Evolutionary conservation across 2,888 invertebrate species (phyloP).

Genomic region (Petrolisthes cinctipes): DNA sequence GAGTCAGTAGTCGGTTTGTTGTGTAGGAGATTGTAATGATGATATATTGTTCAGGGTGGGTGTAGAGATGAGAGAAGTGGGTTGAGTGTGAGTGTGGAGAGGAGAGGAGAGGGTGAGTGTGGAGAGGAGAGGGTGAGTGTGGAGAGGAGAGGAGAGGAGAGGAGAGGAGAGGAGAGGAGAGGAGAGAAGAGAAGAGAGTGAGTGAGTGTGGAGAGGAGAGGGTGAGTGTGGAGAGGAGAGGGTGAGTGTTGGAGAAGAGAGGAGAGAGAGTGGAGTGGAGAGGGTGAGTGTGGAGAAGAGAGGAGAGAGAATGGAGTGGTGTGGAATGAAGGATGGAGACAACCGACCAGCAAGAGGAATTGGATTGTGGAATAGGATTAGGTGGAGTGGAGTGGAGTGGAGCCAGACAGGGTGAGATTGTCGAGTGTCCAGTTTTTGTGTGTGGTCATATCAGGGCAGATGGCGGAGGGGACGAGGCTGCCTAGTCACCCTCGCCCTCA

Average conservation of each 20-base stretch:
- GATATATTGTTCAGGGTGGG: no score
- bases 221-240: no score
- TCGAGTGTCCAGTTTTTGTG: slow-evolving; percentile 7
- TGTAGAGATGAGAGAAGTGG: no score
- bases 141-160: no score
- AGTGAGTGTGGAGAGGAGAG: not conserved
- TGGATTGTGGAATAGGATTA: not conserved
- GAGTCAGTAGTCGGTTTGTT: no score
- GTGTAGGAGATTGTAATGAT: no score
- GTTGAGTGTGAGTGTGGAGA: no score
- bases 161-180: not conserved
- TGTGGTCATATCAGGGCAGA: not conserved
- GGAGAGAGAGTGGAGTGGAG: not conserved
- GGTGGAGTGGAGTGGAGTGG: not conserved
- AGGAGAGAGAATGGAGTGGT: not conserved
- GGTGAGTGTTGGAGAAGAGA: not conserved
- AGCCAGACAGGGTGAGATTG: not conserved
- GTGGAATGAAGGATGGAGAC: not conserved
- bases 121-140: no score
- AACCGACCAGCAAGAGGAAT: no score
- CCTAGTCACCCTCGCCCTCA: not conserved
- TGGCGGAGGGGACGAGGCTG: not conserved
- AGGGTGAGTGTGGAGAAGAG: not conserved
- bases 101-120: no score
- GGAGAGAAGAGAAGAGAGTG: not conserved